These are phyloP conservation scores for Archivesica marissinica DNA, from an alignment of 1,140 invertebrate species.

Conservation along the genomic window DNA sequence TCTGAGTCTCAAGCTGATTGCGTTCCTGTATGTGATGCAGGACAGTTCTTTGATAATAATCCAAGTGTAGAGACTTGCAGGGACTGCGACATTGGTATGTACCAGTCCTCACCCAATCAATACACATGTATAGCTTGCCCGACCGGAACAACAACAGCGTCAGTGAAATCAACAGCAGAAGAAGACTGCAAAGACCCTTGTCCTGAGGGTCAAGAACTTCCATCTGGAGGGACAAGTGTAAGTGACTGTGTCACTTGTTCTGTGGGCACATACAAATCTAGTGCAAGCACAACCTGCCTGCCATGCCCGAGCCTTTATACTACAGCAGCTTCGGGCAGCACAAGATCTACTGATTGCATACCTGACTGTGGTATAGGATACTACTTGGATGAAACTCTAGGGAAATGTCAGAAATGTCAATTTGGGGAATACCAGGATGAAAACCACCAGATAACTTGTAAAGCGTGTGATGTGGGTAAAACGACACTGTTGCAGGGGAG, in stretches of 20 bases:
- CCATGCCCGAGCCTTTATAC: background rate
- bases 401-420: slow-evolving; percentile 19
- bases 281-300: background rate
- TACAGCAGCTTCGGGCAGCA: background rate
- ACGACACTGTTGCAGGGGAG: background rate
- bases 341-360: background rate
- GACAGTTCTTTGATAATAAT: background rate
- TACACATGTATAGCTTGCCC: background rate
- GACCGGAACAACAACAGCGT: background rate
- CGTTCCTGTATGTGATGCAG: background rate
- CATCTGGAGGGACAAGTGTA: background rate
- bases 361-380: slow-evolving; percentile 5
- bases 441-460: background rate
- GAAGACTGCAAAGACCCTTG: slow-evolving; percentile 1
- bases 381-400: background rate
- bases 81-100: background rate
- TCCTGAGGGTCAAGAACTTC: background rate
- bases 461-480: background rate
- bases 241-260: background rate
- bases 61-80: background rate
- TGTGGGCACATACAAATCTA: background rate
- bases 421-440: background rate
- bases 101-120: background rate
- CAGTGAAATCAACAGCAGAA: background rate
- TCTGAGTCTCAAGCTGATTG: slow-evolving; percentile 15